phyloP scores from a whole-genome alignment of 2,113 vertebrate species.

The Grus americana region DNA sequence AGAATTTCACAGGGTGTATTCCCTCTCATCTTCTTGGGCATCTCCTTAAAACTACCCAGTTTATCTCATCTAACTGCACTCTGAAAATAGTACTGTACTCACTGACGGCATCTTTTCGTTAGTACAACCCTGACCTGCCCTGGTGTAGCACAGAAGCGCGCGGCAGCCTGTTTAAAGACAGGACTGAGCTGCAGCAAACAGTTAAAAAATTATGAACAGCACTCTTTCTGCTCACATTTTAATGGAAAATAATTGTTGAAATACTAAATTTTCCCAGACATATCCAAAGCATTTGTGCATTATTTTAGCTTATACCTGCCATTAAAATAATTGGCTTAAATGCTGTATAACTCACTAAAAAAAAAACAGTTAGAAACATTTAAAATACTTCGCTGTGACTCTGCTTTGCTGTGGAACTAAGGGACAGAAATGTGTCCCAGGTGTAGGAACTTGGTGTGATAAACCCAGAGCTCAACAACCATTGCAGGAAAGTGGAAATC shows the following conservation, averaged over 20 bases:
- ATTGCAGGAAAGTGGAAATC: not conserved
- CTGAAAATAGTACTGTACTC: not conserved
- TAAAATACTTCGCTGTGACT: not conserved
- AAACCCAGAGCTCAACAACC: not conserved
- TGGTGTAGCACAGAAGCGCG: accelerated
- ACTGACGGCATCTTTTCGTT: not conserved
- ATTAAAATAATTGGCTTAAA: not conserved
- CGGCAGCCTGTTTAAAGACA: not conserved
- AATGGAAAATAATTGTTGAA: not conserved
- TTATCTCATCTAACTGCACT: not conserved
- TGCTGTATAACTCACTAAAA: not conserved
- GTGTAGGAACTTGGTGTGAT: not conserved
- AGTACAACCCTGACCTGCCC: not conserved
- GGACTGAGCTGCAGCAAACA: not conserved
- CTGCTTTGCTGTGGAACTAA: not conserved
- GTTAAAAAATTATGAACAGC: not conserved
- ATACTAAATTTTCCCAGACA: not conserved
- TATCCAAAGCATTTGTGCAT: not conserved
- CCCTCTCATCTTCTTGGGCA: not conserved
- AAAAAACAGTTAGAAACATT: not conserved
- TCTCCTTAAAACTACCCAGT: not conserved
- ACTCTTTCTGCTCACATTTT: not conserved
- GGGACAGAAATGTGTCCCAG: not conserved
- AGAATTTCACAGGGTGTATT: conserved; percentile 12
- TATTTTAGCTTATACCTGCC: not conserved